Percentiles rank a stretch among this genome's conserved stretches.
phyloP scores from a whole-genome alignment of 2,797 vertebrate species.

The Ciconia nigra region DNA sequence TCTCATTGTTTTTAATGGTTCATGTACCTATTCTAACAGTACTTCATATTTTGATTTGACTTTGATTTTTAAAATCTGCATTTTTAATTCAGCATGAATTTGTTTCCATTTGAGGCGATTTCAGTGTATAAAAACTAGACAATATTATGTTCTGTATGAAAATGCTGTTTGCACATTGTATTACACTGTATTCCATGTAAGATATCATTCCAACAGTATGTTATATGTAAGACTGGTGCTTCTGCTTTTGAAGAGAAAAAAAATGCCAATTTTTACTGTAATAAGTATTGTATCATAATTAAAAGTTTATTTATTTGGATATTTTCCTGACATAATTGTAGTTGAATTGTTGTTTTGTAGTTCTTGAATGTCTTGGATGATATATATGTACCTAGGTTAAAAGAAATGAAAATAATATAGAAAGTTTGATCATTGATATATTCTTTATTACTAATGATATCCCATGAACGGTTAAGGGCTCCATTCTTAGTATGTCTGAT shows the following conservation, averaged over 20 bases:
- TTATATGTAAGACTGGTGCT: conserved; percentile 83
- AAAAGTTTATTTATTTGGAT: conserved; percentile 84
- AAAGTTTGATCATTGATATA: conserved; percentile 32
- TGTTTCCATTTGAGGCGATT: conserved; percentile 70
- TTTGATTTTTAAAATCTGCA: conserved; percentile 64
- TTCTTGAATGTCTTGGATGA: conserved; percentile 64
- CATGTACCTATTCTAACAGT: conserved; percentile 54
- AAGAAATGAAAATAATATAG: conserved; percentile 47
- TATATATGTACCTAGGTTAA: conserved; percentile 62
- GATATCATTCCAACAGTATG: conserved; percentile 72
- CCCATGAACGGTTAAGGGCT: conserved; percentile 18
- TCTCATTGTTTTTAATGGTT: conserved; percentile 61
- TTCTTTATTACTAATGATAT: conserved; percentile 29
- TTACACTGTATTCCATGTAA: conserved; percentile 74
- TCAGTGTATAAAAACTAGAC: conserved; percentile 69
- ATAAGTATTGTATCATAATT: conserved; percentile 85
- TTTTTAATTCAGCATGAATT: conserved; percentile 74
- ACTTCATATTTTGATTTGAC: conserved; percentile 58
- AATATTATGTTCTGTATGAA: conserved; percentile 73
- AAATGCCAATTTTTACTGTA: conserved; percentile 83
- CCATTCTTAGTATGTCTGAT: conserved; percentile 29
- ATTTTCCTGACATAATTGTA: conserved; percentile 75
- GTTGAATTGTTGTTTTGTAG: conserved; percentile 70
- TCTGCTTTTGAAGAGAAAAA: conserved; percentile 81
- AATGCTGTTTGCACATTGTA: conserved; percentile 78